phyloP scores from a whole-genome alignment of 2,113 vertebrate genomes.

The Nymphicus hollandicus region DNA sequence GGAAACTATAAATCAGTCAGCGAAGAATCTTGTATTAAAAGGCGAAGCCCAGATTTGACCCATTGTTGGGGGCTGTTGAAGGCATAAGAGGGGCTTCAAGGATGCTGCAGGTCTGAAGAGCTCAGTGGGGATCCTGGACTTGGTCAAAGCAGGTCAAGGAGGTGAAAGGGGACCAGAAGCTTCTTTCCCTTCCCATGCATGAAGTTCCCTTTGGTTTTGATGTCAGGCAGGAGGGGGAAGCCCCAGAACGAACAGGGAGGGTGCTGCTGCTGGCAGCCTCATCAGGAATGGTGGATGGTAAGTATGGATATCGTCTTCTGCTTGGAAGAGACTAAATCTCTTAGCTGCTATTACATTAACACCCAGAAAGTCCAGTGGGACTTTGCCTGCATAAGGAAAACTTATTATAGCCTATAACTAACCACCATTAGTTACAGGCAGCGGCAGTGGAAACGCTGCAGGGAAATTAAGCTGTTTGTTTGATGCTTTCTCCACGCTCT shows the following conservation, averaged over 20 bases:
- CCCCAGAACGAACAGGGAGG: accelerated
- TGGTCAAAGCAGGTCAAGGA: not conserved
- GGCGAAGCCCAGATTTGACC: not conserved
- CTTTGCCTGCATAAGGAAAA: not conserved
- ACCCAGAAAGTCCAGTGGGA: not conserved
- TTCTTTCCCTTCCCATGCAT: not conserved
- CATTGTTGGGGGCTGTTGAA: accelerated
- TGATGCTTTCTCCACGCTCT: not conserved
- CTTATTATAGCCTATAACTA: not conserved
- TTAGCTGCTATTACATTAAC: not conserved
- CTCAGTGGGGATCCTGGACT: accelerated
- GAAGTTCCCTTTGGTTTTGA: not conserved
- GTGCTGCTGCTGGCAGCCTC: not conserved
- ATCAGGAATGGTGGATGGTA: not conserved
- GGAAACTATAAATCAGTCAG: not conserved
- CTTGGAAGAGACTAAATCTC: not conserved
- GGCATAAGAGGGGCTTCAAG: not conserved
- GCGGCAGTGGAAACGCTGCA: not conserved
- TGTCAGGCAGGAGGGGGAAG: not conserved
- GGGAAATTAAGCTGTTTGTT: not conserved
- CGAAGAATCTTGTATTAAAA: not conserved
- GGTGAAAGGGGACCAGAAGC: not conserved
- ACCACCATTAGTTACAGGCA: not conserved
- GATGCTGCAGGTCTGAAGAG: not conserved
- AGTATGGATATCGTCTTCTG: not conserved